A percentile compares a stretch with the other conserved stretches of the same genome.
Evolutionary conservation across 2,113 vertebrate genomes (phyloP).

Genomic region (Python bivittatus): DNA sequence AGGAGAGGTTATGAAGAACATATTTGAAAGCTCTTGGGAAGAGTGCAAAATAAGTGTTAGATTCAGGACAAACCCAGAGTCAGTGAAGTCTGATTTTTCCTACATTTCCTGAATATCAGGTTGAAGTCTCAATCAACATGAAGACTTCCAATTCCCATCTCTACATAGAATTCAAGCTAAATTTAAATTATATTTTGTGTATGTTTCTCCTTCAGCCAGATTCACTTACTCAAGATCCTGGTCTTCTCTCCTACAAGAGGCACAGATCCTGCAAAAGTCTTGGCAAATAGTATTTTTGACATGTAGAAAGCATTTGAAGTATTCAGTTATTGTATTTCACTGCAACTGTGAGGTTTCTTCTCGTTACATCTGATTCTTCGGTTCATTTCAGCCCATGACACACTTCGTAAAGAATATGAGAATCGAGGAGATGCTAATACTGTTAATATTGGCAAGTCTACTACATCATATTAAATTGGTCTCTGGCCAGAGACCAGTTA

Average conservation of each 20-base stretch:
- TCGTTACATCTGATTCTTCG: no score
- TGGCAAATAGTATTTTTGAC: no score
- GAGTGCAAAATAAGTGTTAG: neutral
- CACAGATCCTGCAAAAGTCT: neutral
- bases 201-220: neutral
- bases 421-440: neutral
- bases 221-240: neutral
- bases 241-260: neutral
- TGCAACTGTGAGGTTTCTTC: no score
- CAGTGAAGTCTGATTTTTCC: neutral
- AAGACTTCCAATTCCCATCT: neutral
- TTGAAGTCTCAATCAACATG: neutral
- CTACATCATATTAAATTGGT: neutral
- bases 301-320: no score
- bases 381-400: no score
- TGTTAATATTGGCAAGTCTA: neutral
- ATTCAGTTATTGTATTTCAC: no score
- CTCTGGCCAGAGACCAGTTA: no score
- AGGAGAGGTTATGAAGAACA: neutral
- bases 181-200: neutral
- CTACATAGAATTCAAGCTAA: neutral
- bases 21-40: neutral
- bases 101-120: neutral
- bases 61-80: neutral
- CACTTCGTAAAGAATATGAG: neutral